phyloP scores from a whole-genome alignment of 2,797 vertebrate species.

The Phrynocephalus guinanensis region DNA sequence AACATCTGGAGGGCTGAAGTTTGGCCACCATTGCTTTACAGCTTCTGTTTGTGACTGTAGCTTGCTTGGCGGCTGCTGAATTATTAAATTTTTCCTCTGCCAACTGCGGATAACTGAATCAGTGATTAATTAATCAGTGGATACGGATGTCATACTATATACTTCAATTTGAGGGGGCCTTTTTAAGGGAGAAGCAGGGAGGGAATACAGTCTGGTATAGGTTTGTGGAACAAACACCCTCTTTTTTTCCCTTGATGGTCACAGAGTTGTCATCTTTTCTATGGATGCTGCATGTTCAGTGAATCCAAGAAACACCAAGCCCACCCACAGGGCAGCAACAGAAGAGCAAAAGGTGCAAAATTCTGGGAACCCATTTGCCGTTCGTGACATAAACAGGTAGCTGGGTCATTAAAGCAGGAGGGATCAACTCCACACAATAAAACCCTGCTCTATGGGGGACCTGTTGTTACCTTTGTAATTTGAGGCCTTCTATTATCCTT shows the following conservation, averaged over 20 bases:
- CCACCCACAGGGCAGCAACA: background rate
- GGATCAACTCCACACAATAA: background rate
- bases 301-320: background rate
- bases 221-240: background rate
- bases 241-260: background rate
- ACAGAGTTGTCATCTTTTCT: background rate
- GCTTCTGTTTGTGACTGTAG: too few relatives aligned
- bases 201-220: too few relatives aligned
- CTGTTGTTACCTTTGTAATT: too few relatives aligned
- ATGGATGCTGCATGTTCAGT: background rate
- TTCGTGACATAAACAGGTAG: too few relatives aligned
- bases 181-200: background rate
- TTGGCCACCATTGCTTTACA: too few relatives aligned
- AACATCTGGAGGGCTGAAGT: too few relatives aligned
- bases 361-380: background rate
- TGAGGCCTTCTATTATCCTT: too few relatives aligned
- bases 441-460: background rate
- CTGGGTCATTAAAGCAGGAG: background rate
- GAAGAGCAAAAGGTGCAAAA: background rate
- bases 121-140: too few relatives aligned
- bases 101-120: too few relatives aligned
- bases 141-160: background rate
- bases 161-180: background rate
- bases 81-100: too few relatives aligned
- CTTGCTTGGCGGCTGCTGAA: too few relatives aligned